Percentiles rank a stretch among this genome's conserved stretches.
Conservation (phyloP, 2,888 invertebrate genomes). For the Creontiades dilutus region DNA sequence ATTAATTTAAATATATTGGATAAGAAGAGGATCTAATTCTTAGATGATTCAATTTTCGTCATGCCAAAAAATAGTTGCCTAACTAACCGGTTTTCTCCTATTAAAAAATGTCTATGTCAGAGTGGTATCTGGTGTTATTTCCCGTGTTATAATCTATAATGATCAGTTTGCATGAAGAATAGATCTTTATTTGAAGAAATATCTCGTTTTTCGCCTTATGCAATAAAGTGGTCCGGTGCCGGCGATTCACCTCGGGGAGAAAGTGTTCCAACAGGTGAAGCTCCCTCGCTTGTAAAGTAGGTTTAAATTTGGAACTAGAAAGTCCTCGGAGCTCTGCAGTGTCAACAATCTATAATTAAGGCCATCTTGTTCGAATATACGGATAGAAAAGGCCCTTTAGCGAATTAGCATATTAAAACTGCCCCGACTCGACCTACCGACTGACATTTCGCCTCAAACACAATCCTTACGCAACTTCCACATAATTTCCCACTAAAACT, state of each 20-base stretch:
- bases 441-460: background rate
- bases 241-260: background rate
- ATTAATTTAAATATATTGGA: too few relatives aligned
- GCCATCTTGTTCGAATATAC: background rate
- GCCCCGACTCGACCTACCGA: background rate
- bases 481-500: background rate
- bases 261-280: slow-evolving; percentile 2
- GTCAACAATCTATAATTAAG: slow-evolving; percentile 27
- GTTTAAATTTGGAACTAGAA: slow-evolving; percentile 35
- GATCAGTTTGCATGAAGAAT: too few relatives aligned
- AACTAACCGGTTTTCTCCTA: too few relatives aligned
- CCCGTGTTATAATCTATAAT: too few relatives aligned
- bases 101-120: too few relatives aligned
- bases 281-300: background rate
- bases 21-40: too few relatives aligned
- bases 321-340: background rate
- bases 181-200: too few relatives aligned
- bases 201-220: too few relatives aligned
- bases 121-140: too few relatives aligned
- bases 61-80: too few relatives aligned
- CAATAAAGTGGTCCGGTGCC: too few relatives aligned
- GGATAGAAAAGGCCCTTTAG: background rate
- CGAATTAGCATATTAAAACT: background rate
- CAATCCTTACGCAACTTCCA: background rate
- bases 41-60: too few relatives aligned